Percentiles rank a stretch among this genome's conserved stretches.
These are phyloP conservation scores for Pteronotus mesoamericanus DNA, from an alignment of 2,797 vertebrate species.

Conservation along the genomic window DNA sequence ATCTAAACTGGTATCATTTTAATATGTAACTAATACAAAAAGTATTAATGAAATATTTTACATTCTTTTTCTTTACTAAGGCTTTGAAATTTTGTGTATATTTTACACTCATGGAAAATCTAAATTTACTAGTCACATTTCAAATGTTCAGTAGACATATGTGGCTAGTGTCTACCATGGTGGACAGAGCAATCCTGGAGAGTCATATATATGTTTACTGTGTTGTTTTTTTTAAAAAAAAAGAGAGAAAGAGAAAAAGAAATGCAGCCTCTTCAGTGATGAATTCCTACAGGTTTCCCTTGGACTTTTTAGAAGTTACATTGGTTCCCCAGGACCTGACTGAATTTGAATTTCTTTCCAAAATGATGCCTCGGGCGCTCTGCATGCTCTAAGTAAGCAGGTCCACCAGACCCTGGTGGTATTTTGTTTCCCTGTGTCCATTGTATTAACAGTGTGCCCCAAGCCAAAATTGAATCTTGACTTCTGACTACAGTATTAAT, in stretches of 20 bases:
- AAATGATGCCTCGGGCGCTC: background rate
- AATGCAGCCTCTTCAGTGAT: background rate
- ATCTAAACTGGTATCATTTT: background rate
- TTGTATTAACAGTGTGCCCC: background rate
- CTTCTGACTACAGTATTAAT: background rate
- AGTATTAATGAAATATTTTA: background rate
- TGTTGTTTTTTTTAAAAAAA: background rate
- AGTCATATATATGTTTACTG: background rate
- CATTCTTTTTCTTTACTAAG: background rate
- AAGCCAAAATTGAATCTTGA: background rate
- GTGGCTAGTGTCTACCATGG: background rate
- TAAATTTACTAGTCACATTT: background rate
- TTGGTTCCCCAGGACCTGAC: background rate
- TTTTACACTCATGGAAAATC: background rate
- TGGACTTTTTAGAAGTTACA: background rate
- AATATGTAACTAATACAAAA: background rate
- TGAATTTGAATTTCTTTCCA: background rate
- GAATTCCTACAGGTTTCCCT: background rate
- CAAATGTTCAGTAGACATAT: background rate
- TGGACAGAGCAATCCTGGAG: background rate
- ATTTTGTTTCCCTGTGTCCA: background rate
- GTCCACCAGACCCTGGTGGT: background rate
- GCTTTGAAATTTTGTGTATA: background rate
- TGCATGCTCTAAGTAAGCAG: background rate
- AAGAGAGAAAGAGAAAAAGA: no score